Evolutionary conservation across 2,113 vertebrate genomes (phyloP).

Genomic region (Vulpes vulpes): DNA sequence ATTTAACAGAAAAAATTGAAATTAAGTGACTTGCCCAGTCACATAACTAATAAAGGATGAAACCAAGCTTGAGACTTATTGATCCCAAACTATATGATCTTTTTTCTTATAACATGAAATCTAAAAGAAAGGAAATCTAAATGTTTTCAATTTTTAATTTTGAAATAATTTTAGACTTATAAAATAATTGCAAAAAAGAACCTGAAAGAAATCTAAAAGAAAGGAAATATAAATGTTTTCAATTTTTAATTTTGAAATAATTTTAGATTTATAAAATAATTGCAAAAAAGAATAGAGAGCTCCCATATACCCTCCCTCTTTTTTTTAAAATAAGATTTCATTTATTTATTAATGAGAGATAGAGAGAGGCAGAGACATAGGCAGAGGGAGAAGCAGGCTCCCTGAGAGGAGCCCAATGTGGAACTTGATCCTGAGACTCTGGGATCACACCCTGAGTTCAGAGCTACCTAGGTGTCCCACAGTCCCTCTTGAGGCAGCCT

Average conservation of each 20-base stretch:
- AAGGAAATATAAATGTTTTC: background rate
- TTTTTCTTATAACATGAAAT: background rate
- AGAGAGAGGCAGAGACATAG: no score
- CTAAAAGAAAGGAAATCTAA: background rate
- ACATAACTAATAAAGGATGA: background rate
- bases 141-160: background rate
- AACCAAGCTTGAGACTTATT: background rate
- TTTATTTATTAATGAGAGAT: no score
- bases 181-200: background rate
- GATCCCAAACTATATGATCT: background rate
- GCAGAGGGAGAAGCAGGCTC: no score
- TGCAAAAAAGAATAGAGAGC: background rate
- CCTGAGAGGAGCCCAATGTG: no score
- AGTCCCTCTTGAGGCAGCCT: background rate
- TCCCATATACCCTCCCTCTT: background rate
- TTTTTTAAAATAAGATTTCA: no score
- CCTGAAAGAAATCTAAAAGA: background rate
- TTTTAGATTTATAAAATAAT: background rate
- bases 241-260: slow-evolving; percentile 32
- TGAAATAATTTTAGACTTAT: background rate
- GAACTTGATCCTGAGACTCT: no score
- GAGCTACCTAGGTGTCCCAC: no score
- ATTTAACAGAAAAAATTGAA: background rate
- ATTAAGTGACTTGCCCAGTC: background rate
- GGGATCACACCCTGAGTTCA: no score